Evolutionary conservation across 2,113 vertebrate genomes (phyloP).

Genomic region (Aleadryas rufinucha): DNA sequence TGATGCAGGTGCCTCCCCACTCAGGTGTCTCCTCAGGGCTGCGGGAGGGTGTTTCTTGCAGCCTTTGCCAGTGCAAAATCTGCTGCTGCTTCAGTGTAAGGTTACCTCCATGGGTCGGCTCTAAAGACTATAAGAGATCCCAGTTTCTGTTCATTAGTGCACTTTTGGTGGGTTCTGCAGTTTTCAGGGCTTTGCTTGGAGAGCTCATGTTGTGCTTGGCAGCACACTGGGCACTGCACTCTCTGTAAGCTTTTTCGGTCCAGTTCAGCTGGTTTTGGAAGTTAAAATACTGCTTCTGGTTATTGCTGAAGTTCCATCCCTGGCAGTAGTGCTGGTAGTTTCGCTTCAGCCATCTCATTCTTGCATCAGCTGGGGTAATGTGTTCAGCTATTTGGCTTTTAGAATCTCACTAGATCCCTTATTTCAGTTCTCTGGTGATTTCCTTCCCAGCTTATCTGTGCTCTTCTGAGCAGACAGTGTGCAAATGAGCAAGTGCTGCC

Average conservation of each 20-base stretch:
- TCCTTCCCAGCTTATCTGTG: background rate
- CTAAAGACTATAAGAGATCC: background rate
- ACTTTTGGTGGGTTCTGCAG: background rate
- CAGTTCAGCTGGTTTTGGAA: background rate
- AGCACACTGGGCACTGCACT: background rate
- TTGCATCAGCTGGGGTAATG: background rate
- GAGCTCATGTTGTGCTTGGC: background rate
- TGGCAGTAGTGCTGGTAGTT: background rate
- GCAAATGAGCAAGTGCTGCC: background rate
- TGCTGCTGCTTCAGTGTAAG: background rate
- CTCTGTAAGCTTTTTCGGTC: background rate
- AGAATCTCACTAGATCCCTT: background rate
- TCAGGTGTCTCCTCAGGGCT: background rate
- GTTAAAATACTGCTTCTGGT: background rate
- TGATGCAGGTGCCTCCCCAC: background rate
- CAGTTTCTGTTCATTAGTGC: background rate
- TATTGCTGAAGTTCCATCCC: background rate
- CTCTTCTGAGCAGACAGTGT: background rate
- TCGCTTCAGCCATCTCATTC: background rate
- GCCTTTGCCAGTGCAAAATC: background rate
- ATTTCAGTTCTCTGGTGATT: background rate
- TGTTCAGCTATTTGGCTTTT: background rate
- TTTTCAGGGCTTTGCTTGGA: background rate
- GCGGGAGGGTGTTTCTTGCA: background rate
- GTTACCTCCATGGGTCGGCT: background rate